Base-by-base conservation (phyloP, 2,113 vertebrate genomes). In the Hiodon tergisus region DNA sequence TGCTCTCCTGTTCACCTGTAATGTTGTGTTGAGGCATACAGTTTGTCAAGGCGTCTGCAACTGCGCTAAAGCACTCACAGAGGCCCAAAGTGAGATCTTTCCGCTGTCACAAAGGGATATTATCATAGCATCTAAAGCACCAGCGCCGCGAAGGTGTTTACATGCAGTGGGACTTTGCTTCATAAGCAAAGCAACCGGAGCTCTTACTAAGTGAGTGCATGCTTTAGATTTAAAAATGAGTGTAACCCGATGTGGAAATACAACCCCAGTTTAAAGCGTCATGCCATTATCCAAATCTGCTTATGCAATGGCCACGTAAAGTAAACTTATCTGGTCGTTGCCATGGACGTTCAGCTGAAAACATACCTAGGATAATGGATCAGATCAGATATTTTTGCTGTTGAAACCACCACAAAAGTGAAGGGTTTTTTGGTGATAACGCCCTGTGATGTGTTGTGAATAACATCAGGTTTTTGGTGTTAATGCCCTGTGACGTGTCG, bases 61-160 rank as follows among this genome's bases (percentile, higher is more conserved):
- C 17, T 50, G 53, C 60, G 6, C 9, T 77, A 58, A 77, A 11
- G 55, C 31, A 54, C 8, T 68, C 11, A 17, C 31, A 46, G 69
- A 77, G 52, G n/a, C 11, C 48, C 78, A 82, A 77, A 59, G 78
- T 73, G 63, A 78, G 76, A 83, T 78, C 78, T 78, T 76, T 77
- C 69, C 81, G 81, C 69, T 31, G 80, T 88, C 88, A 86, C 88
- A 89, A 88, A 89, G 88, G 88, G 86, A 81, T 66, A 80, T 76
- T 81, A 76, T 71, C 6, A 74, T 60, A 72, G 72, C 14, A 63
- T 76, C 72, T 69, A 78, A 82, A 76, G 65, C 62, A 76, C 52
- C 54, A 59, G 62, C 16, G 3, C 63, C 14, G 76, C 5, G 72
- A 31, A 66, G 53, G 69, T 71, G 86, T 87, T 86, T 87, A 86